A percentile compares a stretch with the other conserved stretches of the same genome.
phyloP scores from a whole-genome alignment of 2,797 vertebrate genomes.

The Hyperoplus lanceolatus region DNA sequence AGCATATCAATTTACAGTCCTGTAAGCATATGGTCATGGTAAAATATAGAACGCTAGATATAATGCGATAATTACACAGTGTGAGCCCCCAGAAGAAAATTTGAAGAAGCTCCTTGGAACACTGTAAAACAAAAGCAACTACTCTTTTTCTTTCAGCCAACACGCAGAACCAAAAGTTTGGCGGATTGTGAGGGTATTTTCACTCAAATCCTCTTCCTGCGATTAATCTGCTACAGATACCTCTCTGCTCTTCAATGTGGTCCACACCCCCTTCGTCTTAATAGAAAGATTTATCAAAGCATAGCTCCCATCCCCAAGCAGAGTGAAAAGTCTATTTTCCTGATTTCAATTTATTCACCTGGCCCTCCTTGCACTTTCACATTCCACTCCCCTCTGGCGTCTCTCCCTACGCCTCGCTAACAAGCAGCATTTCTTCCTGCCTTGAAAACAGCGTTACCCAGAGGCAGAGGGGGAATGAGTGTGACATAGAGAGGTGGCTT shows the following conservation, averaged over 20 bases:
- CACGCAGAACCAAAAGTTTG: too few relatives aligned
- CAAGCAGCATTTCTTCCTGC: conserved; percentile 32
- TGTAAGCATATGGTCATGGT: too few relatives aligned
- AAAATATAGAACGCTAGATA: too few relatives aligned
- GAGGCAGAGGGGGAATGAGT: conserved; percentile 22
- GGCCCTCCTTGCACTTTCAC: not conserved
- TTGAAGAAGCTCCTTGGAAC: too few relatives aligned
- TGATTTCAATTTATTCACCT: conserved; percentile 36
- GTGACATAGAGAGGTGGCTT: conserved; percentile 41
- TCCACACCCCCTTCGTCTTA: not conserved
- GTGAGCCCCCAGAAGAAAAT: too few relatives aligned
- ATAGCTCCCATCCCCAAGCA: conserved; percentile 11
- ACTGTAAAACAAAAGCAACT: too few relatives aligned
- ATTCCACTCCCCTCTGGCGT: conserved; percentile 8
- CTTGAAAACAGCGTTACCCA: conserved; percentile 12
- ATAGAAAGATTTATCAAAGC: conserved; percentile 36
- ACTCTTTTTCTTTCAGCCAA: too few relatives aligned
- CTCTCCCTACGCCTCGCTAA: conserved; percentile 16
- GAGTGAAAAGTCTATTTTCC: conserved; percentile 21
- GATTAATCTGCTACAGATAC: conserved; percentile 9
- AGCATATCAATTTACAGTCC: too few relatives aligned
- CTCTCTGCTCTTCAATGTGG: conserved; percentile 16
- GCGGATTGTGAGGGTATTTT: too few relatives aligned
- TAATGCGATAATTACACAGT: too few relatives aligned
- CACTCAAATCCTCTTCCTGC: not conserved